Conservation (phyloP, 2,797 vertebrate species). For the Lagodon rhomboides region DNA sequence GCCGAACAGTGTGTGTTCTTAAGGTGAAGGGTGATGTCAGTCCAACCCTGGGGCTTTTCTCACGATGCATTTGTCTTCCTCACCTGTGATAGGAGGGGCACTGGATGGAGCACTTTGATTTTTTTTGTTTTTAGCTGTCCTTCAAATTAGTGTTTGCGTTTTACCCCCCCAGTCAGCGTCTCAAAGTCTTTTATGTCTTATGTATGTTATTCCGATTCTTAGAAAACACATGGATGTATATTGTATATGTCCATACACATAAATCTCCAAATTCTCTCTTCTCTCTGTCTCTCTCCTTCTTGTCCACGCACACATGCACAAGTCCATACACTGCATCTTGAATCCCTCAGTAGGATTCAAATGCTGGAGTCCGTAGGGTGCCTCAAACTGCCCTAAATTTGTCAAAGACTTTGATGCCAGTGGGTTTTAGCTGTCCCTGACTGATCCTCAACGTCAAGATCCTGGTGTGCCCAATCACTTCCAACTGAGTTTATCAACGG, state of each 20-base stretch:
- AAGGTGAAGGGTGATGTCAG: slow-evolving; percentile 44
- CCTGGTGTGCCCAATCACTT: slow-evolving; percentile 62
- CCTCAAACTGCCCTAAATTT: slow-evolving; percentile 88
- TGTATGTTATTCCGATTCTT: slow-evolving; percentile 80
- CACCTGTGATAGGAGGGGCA: slow-evolving; percentile 82
- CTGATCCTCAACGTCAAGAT: slow-evolving; percentile 62
- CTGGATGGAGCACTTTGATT: slow-evolving; percentile 87
- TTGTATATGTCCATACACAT: slow-evolving; percentile 60
- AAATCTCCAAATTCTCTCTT: slow-evolving; percentile 37
- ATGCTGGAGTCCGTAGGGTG: slow-evolving; percentile 79
- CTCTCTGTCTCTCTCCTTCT: slow-evolving; percentile 68
- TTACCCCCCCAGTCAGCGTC: slow-evolving; percentile 80
- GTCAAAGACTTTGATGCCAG: slow-evolving; percentile 78
- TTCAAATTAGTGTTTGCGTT: slow-evolving; percentile 78
- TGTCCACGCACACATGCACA: slow-evolving; percentile 58
- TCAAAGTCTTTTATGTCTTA: slow-evolving; percentile 83
- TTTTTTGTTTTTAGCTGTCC: slow-evolving; percentile 74
- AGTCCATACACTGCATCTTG: slow-evolving; percentile 55
- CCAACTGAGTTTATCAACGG: slow-evolving; percentile 57
- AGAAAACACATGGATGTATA: slow-evolving; percentile 67
- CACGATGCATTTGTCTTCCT: slow-evolving; percentile 45
- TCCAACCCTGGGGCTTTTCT: slow-evolving; percentile 33
- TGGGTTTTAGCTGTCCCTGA: slow-evolving; percentile 74
- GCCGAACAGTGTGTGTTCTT: slow-evolving; percentile 46
- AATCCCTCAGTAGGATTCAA: slow-evolving; percentile 59